These are phyloP conservation scores for Riptortus pedestris DNA, from an alignment of 1,140 invertebrate species.

Conservation along the genomic window DNA sequence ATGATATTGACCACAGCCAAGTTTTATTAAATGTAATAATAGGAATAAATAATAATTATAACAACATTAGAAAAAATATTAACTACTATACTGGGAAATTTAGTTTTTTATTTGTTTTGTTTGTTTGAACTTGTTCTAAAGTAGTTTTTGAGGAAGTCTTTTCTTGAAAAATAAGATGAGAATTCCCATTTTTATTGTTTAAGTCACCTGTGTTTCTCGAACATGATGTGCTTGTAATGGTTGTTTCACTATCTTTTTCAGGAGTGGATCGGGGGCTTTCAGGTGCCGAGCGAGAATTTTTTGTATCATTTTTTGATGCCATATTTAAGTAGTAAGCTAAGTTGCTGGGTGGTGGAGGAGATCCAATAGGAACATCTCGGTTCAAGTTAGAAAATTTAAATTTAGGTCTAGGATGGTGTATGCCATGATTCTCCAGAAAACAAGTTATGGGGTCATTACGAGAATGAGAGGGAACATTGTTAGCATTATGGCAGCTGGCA, in stretches of 20 bases:
- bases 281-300: constrained; percentile 5
- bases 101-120: background rate
- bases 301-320: background rate
- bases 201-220: background rate
- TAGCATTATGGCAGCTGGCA: constrained; percentile 31
- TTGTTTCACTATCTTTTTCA: background rate
- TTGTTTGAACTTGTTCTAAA: background rate
- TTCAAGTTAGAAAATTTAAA: constrained; percentile 32
- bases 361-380: constrained; percentile 32
- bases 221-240: background rate
- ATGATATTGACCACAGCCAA: constrained; percentile 9
- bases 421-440: constrained; percentile 25
- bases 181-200: background rate
- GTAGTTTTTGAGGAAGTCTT: background rate
- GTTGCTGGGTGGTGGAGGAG: constrained; percentile 29
- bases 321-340: constrained; percentile 27
- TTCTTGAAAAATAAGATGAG: background rate
- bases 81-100: background rate
- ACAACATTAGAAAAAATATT: background rate
- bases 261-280: background rate
- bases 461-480: background rate
- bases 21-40: background rate
- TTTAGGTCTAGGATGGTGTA: constrained; percentile 29
- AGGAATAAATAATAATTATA: background rate
- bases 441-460: constrained; percentile 20